Evolutionary conservation across 2,888 invertebrate genomes (phyloP).

Genomic region (Cancer borealis): DNA sequence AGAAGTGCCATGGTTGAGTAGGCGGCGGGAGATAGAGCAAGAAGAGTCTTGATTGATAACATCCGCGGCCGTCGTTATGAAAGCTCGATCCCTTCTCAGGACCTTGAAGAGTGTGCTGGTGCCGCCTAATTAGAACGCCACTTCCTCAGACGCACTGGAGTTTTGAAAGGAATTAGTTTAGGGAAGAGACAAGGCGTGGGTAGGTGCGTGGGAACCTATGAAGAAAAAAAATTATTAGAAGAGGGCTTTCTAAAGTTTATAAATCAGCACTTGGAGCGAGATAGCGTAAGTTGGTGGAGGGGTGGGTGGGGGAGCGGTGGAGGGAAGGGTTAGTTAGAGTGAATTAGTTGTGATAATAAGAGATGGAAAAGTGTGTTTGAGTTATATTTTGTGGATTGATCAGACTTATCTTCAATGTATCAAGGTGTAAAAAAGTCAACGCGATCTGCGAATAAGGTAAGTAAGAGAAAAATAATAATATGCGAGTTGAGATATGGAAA

Average conservation of each 20-base stretch:
- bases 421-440: no score
- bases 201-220: not conserved
- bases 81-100: not conserved
- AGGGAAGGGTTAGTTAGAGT: not conserved
- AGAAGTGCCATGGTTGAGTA: not conserved
- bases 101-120: not conserved
- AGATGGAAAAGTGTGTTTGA: not conserved
- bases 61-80: not conserved
- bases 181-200: not conserved
- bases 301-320: not conserved
- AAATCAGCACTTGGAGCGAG: not conserved
- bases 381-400: not conserved
- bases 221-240: not conserved
- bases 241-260: not conserved
- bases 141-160: not conserved
- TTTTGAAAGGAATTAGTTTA: conserved; percentile 35
- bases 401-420: no score
- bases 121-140: not conserved
- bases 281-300: not conserved
- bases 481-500: no score
- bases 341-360: no score
- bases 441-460: no score
- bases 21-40: conserved; percentile 5
- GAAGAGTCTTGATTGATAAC: not conserved
- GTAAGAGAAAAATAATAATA: no score